Conservation (phyloP, 2,797 vertebrate species). For the Myoxocephalus aenaeus region DNA sequence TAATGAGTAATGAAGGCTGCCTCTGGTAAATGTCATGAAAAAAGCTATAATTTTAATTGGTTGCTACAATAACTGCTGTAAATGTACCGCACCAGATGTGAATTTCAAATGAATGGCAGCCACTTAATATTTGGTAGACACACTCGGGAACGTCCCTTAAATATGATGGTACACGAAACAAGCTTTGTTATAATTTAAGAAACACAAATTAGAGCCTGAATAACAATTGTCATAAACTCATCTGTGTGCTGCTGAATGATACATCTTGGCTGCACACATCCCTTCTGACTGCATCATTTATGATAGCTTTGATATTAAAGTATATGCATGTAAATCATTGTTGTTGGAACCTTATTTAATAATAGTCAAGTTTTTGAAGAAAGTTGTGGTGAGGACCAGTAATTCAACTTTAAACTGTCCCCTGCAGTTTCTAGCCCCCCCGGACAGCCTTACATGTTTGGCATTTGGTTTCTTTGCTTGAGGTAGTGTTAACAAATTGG, state of each 20-base stretch:
- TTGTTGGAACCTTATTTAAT: constrained; percentile 18
- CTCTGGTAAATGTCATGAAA: constrained; percentile 30
- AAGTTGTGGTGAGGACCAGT: constrained; percentile 3
- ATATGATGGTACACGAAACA: constrained; percentile 5
- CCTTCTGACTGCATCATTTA: constrained; percentile 14
- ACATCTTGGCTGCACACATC: constrained; percentile 9
- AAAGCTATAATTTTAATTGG: constrained; percentile 19
- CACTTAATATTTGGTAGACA: background rate
- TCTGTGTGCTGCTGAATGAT: background rate
- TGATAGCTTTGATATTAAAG: constrained; percentile 10
- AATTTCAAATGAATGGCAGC: constrained; percentile 29
- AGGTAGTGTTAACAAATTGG: constrained; percentile 43
- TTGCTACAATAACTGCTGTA: constrained; percentile 12
- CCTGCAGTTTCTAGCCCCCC: constrained; percentile 5
- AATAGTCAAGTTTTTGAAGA: constrained; percentile 22
- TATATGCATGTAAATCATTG: background rate
- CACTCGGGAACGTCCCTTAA: background rate
- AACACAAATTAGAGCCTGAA: background rate
- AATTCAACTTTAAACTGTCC: constrained; percentile 19
- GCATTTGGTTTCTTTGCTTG: constrained; percentile 36
- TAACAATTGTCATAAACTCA: background rate
- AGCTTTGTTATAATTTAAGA: constrained; percentile 7
- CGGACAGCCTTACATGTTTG: constrained; percentile 13
- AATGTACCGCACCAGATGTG: constrained; percentile 7
- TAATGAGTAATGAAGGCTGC: constrained; percentile 30